Conservation (phyloP, 23 tunicate species). For the Trididemnum nubilum region DNA sequence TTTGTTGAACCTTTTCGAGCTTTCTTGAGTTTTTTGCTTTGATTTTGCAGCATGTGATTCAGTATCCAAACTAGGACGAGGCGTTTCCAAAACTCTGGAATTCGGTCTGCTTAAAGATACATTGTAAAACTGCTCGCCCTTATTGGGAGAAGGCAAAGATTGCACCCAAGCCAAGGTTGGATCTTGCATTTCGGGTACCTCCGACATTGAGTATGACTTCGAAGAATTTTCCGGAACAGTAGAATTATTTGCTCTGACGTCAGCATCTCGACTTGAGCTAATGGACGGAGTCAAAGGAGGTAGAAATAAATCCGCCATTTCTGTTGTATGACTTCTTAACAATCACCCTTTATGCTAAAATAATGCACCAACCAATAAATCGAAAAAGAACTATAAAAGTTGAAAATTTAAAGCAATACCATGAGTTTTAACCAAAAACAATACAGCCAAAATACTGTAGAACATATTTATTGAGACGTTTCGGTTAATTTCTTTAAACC, state of each 20-base stretch:
- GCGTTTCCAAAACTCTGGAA: slow-evolving; percentile 36
- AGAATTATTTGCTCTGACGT: not conserved
- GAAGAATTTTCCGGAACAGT: not conserved
- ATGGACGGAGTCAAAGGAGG: slow-evolving; percentile 66
- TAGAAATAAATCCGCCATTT: slow-evolving; percentile 67
- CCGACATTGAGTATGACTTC: slow-evolving; percentile 25
- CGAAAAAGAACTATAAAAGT: too few relatives aligned
- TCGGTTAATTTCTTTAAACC: too few relatives aligned
- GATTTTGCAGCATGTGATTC: too few relatives aligned
- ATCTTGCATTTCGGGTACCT: slow-evolving; percentile 42
- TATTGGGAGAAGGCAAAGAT: slow-evolving; percentile 69
- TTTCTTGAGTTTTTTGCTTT: too few relatives aligned
- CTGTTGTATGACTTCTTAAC: not conserved
- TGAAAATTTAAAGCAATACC: too few relatives aligned
- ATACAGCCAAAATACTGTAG: too few relatives aligned
- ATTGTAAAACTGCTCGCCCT: not conserved
- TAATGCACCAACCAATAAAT: slow-evolving; percentile 5
- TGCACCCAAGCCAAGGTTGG: slow-evolving; percentile 83
- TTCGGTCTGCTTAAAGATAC: not conserved
- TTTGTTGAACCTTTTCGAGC: too few relatives aligned
- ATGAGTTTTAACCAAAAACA: too few relatives aligned
- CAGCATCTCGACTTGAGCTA: not conserved
- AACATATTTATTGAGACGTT: too few relatives aligned
- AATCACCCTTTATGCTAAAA: not conserved
- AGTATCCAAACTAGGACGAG: not conserved